These are phyloP conservation scores for Urechis unicinctus DNA, from an alignment of 2,888 invertebrate species.

Conservation along the genomic window DNA sequence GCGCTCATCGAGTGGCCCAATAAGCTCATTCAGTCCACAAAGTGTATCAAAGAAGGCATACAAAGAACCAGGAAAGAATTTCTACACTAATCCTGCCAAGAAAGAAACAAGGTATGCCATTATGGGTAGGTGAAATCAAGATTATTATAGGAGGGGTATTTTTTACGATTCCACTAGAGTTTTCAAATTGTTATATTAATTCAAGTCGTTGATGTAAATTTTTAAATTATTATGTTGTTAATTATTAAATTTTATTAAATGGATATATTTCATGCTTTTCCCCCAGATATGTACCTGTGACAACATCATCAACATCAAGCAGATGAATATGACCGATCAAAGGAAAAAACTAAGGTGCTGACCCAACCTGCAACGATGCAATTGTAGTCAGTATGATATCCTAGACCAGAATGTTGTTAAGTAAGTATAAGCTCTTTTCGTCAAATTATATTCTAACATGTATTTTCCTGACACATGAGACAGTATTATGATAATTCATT, in stretches of 20 bases:
- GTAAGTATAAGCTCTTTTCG: constrained; percentile 23
- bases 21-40: constrained; percentile 41
- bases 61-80: constrained; percentile 40
- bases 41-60: constrained; percentile 25
- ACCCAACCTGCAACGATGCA: neutral
- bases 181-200: too few species aligned
- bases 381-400: too few species aligned
- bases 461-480: too few species aligned
- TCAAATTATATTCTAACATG: too few species aligned
- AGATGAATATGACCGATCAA: constrained; percentile 38
- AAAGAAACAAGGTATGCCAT: constrained; percentile 49
- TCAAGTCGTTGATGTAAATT: too few species aligned
- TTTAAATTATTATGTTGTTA: too few species aligned
- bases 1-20: constrained; percentile 44
- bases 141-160: too few species aligned
- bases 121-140: constrained; percentile 47
- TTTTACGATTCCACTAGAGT: too few species aligned
- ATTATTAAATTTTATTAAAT: too few species aligned
- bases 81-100: constrained; percentile 47
- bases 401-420: constrained; percentile 44
- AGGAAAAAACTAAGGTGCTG: constrained; percentile 40
- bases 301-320: constrained; percentile 41
- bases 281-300: constrained; percentile 10
- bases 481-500: constrained; percentile 4
- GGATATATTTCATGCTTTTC: neutral